Conservation (phyloP, 2,113 vertebrate genomes). For the Semnornis frantzii region DNA sequence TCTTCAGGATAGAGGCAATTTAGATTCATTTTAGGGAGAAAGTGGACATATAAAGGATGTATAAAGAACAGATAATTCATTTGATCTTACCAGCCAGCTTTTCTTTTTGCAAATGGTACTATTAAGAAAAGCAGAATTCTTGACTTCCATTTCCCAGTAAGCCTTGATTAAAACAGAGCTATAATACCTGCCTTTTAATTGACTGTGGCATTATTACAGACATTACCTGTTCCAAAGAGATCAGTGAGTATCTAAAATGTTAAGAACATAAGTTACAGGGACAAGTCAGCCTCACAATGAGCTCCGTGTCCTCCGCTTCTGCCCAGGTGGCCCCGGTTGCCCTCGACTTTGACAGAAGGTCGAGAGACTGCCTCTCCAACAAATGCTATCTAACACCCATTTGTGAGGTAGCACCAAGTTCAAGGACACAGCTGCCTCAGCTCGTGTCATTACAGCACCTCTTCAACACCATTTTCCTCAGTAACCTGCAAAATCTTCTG, state of each 20-base stretch:
- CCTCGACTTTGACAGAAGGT: background rate
- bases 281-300: background rate
- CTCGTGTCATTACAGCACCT: background rate
- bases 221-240: constrained; percentile 7
- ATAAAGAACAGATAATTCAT: constrained; percentile 24
- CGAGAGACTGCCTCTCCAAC: background rate
- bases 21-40: constrained; percentile 29
- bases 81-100: constrained; percentile 28
- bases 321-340: background rate
- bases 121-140: constrained; percentile 16
- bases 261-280: background rate
- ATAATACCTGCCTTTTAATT: constrained; percentile 9
- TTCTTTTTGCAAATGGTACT: constrained; percentile 27
- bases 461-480: background rate
- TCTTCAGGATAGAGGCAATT: background rate
- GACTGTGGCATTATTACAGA: constrained; percentile 17
- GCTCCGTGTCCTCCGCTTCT: background rate
- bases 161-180: constrained; percentile 42
- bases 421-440: background rate
- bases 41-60: background rate
- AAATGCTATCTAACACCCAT: background rate
- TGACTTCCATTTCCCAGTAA: background rate
- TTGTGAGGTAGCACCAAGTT: background rate
- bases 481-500: background rate
- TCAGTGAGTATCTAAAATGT: constrained; percentile 48